Base-by-base conservation (phyloP, 2,113 vertebrate species). In the Myiozetetes cayanensis region DNA sequence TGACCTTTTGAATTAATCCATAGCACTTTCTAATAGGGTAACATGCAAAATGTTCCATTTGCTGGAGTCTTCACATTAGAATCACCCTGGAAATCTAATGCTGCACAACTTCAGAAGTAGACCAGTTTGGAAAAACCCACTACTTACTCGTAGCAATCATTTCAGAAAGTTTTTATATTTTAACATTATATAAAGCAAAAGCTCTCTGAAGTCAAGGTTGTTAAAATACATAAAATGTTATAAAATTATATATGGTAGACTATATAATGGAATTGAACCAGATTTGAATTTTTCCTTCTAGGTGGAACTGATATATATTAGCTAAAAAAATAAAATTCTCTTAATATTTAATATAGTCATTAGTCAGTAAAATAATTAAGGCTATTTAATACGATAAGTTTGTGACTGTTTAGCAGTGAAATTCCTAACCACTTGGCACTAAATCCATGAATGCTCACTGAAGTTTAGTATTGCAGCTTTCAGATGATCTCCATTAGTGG, bases 1-100 rank as follows among this genome's bases (percentile, higher is more conserved):
- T 78, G 80, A 95, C 73, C 24, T 95, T 94, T 76, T 81, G 46
- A 50, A 52, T 91, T 89, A 87, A 84, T 91, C 68, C 20, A 15
- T 78, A 52, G 41, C 20, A 84, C 14, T 81, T 82, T 67, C 70
- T 84, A 67, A 62, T 35, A 83, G 22, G 16, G 53, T 37, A 65
- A 65, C 16, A 49, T 71, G 47, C 14, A 72, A 79, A 95, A 56
- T 58, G 15, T 87, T 94, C 62, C 13, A 5, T 84, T 83, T 50
- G 10, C 53, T 77, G 23, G 28, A 61, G 15, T 62, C 23, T 77
- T 75, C 17, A 65, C 41, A 46, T 58, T 18, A 90, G 58, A 83
- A 47, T 56, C 55, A 72, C 31, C 37, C 56, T 56, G 46, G 53
- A 94, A 78, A 73, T 70, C 23, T 80, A 33, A 61, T 62, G 47